Conservation (phyloP, 2,113 vertebrate species). For the Phodopus roborovskii region DNA sequence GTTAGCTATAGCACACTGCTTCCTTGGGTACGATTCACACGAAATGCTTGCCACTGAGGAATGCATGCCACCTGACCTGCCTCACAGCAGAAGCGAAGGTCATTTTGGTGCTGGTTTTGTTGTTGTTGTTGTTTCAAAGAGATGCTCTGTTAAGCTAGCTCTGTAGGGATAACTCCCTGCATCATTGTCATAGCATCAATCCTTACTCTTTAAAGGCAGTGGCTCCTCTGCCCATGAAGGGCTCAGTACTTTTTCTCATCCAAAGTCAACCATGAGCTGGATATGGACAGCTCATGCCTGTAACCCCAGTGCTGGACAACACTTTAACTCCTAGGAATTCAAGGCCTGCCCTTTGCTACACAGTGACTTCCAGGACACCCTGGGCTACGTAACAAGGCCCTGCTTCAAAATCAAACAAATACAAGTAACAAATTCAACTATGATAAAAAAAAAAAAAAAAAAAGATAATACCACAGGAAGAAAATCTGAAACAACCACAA, state of each 20-base stretch:
- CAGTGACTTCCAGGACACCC: neutral
- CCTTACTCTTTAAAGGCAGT: constrained; percentile 15
- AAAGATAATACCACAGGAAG: neutral
- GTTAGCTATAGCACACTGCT: neutral
- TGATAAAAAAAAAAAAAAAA: neutral
- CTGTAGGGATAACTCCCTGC: constrained; percentile 23
- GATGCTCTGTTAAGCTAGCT: constrained; percentile 49
- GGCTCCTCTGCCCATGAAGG: neutral
- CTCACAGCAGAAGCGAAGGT: constrained; percentile 21
- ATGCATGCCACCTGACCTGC: constrained; percentile 44
- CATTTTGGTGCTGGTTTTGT: neutral
- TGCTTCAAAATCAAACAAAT: neutral
- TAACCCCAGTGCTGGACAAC: neutral
- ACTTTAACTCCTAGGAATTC: neutral
- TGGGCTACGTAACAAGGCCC: neutral
- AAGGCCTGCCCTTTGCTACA: neutral
- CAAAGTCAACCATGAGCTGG: constrained; percentile 9
- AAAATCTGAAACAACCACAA: constrained; percentile 24
- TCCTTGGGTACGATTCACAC: constrained; percentile 13
- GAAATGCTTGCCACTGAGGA: constrained; percentile 48
- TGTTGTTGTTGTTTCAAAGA: neutral
- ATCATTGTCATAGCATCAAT: neutral
- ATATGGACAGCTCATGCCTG: neutral
- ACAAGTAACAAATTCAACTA: constrained; percentile 6
- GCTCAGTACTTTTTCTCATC: neutral